Evolutionary conservation across 2,797 vertebrate species (phyloP).

Genomic region (Loriculus beryllinus): DNA sequence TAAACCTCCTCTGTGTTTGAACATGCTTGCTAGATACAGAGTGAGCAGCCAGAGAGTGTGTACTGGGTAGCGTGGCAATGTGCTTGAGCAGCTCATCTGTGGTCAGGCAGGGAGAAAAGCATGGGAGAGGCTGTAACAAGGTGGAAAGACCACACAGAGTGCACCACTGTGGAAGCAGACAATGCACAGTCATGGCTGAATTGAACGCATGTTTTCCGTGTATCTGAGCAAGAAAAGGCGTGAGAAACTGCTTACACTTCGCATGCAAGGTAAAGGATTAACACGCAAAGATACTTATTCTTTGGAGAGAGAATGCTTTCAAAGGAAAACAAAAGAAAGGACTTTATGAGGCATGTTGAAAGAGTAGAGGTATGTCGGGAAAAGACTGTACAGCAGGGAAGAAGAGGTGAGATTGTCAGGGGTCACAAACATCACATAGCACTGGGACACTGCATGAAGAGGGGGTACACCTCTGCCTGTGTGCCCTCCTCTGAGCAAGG

Average conservation of each 20-base stretch:
- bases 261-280: not conserved
- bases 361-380: not conserved
- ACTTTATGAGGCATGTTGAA: not conserved
- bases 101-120: not conserved
- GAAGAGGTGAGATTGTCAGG: not conserved
- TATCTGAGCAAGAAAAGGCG: not conserved
- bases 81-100: not conserved
- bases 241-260: not conserved
- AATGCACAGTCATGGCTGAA: not conserved
- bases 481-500: not conserved
- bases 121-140: accelerated
- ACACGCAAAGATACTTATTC: not conserved
- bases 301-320: not conserved
- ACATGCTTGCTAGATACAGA: accelerated
- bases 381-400: not conserved
- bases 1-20: not conserved
- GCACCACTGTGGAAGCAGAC: accelerated
- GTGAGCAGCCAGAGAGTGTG: accelerated
- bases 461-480: not conserved
- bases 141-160: not conserved
- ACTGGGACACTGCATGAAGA: accelerated
- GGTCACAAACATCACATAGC: not conserved
- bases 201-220: accelerated
- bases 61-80: not conserved
- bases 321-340: not conserved